phyloP scores from a whole-genome alignment of 2,113 vertebrate species.

The Morone saxatilis region DNA sequence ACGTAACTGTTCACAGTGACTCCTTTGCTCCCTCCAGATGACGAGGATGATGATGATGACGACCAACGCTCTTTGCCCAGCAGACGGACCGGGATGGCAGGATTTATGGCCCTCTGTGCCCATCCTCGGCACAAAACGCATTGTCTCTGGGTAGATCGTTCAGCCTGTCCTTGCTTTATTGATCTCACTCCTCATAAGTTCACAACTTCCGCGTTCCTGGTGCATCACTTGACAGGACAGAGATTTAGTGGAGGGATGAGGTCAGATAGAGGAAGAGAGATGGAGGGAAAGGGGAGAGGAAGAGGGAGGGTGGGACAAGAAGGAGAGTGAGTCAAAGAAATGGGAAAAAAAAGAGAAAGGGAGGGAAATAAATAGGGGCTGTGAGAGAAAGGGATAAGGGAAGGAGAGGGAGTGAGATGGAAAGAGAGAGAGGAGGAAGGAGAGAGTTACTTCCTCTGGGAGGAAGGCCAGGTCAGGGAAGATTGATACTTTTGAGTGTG shows the following conservation, averaged over 20 bases:
- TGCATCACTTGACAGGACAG: slow-evolving; percentile 81
- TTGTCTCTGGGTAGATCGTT: slow-evolving; percentile 80
- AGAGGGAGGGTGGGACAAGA: slow-evolving; percentile 33
- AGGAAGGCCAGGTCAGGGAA: slow-evolving; percentile 74
- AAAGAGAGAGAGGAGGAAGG: slow-evolving; percentile 41
- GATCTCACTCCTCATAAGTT: slow-evolving; percentile 85
- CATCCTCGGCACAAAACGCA: slow-evolving; percentile 74
- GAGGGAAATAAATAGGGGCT: slow-evolving; percentile 28
- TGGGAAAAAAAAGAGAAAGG: slow-evolving; percentile 38
- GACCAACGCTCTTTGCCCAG: slow-evolving; percentile 54
- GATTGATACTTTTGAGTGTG: slow-evolving; percentile 79
- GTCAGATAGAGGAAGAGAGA: slow-evolving; percentile 80
- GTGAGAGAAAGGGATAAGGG: slow-evolving; percentile 18
- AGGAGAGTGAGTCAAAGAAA: slow-evolving; percentile 53
- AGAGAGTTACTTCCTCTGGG: slow-evolving; percentile 71
- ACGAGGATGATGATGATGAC: slow-evolving; percentile 66
- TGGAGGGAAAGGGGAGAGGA: slow-evolving; percentile 53
- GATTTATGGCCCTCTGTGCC: slow-evolving; percentile 81
- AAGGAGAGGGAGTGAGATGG: slow-evolving; percentile 30
- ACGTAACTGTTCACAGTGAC: slow-evolving; percentile 81
- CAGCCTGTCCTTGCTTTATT: slow-evolving; percentile 85
- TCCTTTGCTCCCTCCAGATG: slow-evolving; percentile 59
- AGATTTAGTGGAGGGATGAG: slow-evolving; percentile 85
- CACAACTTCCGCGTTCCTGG: slow-evolving; percentile 84
- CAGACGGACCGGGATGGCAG: slow-evolving; percentile 61